Base-by-base conservation (phyloP, 2,797 vertebrate species). In the Dryobates pubescens region DNA sequence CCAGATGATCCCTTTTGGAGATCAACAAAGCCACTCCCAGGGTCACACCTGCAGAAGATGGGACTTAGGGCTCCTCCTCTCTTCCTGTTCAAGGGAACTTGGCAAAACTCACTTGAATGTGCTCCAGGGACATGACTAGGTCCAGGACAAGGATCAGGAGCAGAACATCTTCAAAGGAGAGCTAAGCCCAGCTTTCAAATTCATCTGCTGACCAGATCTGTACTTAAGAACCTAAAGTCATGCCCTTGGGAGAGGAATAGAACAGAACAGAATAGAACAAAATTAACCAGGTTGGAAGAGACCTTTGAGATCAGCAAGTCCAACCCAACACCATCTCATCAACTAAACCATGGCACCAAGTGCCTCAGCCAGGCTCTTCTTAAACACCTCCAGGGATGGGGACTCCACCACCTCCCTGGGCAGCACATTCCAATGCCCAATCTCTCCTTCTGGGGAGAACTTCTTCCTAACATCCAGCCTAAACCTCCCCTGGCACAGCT, bases 101-200 rank as follows among this genome's bases (percentile, higher is more conserved):
- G 7, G 49, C 34, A 70, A 12, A 59, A 17, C 10, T 30, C 53
- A 6, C 63, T 24, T 29, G 27, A 41, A 62, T 0, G 0, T 3
- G 53, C 57, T 82, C 71, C 85, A 77, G 71, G 51, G 13, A n/a
- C 30, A 7, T 68, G 51, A 12, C n/a, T 20, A 6, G 49, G 29
- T 4, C 29, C 6, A 0, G 54, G 61, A 62, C 1, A 45, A 74
- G 73, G 24, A 34, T 19, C 17, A 41, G 47, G 54, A 57, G 2
- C 57, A 68, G 84, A 18, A n/a, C 5, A 3, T 68, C 58, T 68
- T 26, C 79, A 26, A 2, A 62, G 23, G 23, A 73, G 18, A 32
- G 71, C 70, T 56, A n/a, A 80, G 63, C 32, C 49, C 67, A 32
- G 77, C 27, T 67, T 5, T 45, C 36, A 26, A 5, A 43, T 32